Base-by-base conservation (phyloP, 2,113 vertebrate genomes). In the Protomyctophum bolini region DNA sequence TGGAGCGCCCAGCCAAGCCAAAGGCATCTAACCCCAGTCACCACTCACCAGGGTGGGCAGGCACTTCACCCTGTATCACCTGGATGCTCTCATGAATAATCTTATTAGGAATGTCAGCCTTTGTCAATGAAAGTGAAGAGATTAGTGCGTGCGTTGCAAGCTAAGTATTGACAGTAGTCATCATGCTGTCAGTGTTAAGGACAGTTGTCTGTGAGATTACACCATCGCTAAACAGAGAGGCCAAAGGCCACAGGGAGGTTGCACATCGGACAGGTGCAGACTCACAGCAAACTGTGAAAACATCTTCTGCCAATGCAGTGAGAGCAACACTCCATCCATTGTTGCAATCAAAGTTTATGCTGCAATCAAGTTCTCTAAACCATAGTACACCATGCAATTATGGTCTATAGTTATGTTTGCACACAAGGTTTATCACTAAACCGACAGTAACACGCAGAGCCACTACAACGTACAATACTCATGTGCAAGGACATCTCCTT, bases 191-290 rank as follows among this genome's bases (percentile, higher is more conserved):
- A 60, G n/a, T 67, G 63, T 58, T 14, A 47, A 70, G 49, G 66
- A 80, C 83, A 84, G 79, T 77, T 79, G 79, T 71, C 67, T 15
- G 29, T 15, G 75, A 82, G 80, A 83, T 81, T 86, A 82, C 15
- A 15, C 70, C 29, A 61, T 29, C 21, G 29, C 69, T 77, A 63
- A 77, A 51, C 66, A 29, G 46, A 65, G 11, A 70, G 83, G 80
- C 62, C 57, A 79, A 76, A 85, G 75, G 75, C 49, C 73, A 81
- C 3, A 49, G 46, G 47, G 62, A 57, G 72, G 69, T 59, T 56
- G 12, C 21, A 47, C 68, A 51, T 73, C 75, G 57, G 73, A 57
- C 79, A 85, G 74, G 62, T 80, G 78, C 68, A 47, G 48, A 59
- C 60, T 51, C 66, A 70, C 21, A 45, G 29, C 29, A 7, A 6